phyloP scores from a whole-genome alignment of 2,113 vertebrate species.

The Microcebus tavaratra region DNA sequence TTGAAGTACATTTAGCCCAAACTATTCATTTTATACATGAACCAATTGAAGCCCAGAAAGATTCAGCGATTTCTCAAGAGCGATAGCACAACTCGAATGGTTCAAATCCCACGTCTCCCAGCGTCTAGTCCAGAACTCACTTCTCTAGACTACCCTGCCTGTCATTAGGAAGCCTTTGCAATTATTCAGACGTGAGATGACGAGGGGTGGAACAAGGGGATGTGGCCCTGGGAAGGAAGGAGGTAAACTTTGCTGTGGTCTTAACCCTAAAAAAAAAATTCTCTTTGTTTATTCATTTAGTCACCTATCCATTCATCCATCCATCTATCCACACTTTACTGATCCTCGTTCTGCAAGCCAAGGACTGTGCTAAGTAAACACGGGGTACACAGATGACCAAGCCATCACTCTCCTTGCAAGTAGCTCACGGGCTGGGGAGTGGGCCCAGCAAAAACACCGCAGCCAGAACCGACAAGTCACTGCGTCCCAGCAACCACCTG shows the following conservation, averaged over 20 bases:
- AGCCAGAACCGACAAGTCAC: not conserved
- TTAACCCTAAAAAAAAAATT: not conserved
- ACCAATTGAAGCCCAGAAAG: not conserved
- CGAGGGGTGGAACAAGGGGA: not conserved
- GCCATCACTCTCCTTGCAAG: not conserved
- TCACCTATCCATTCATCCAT: not conserved
- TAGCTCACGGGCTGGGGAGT: not conserved
- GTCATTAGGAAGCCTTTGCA: not conserved
- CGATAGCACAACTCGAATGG: not conserved
- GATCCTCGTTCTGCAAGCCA: not conserved
- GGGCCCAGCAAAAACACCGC: not conserved
- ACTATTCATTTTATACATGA: not conserved
- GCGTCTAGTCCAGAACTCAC: not conserved
- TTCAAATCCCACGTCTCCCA: not conserved
- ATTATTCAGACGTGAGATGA: not conserved
- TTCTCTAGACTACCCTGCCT: not conserved
- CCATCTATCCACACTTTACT: not conserved
- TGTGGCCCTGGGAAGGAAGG: not conserved
- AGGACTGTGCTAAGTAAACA: not conserved
- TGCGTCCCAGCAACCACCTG: not conserved
- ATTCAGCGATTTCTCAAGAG: conserved; percentile 11
- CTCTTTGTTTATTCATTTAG: not conserved
- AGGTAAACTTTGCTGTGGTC: not conserved
- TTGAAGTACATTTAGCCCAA: conserved; percentile 26
- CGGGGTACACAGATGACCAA: not conserved